Base-by-base conservation (phyloP, 2,113 vertebrate species). In the Tor tambroides region DNA sequence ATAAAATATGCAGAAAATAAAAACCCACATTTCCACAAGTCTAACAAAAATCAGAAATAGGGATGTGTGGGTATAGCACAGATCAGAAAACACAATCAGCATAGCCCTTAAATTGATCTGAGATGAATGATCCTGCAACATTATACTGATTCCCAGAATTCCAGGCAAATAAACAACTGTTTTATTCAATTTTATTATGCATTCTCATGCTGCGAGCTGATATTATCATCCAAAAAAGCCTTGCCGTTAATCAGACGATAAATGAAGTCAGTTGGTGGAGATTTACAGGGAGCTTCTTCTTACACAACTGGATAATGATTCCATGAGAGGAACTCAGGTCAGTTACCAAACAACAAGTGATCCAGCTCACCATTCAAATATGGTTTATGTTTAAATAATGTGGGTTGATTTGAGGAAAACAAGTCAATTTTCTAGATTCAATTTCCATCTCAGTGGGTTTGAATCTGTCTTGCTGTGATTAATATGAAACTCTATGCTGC, bases 391-490 rank as follows among this genome's bases (percentile, higher is more conserved):
- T 59, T 80, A 80, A 61, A 61, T 80, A 80, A 80, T 61, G 54
- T 59, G 32, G 32, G 21, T 80, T 35, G 30, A 80, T 61, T 61
- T 41, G 19, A 61, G 59, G 54, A 41, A 80, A 80, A 80, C 54
- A 61, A 80, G 76, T 35, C 9, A 41, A 61, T 80, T 59, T 61
- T 38, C 21, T 14, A 80, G 32, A 59, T 80, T 59, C 30, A 80
- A 38, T 80, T 80, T 41, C 54, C 32, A 59, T 41, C 78, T 80
- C 78, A 15, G 32, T 61, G 78, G 78, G 30, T 80, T 80, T 80
- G 19, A 80, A 59, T 61, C 78, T 80, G 54, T 80, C 78, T 61
- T 38, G 78, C 78, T 80, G 28, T 38, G 51, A 80, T 80, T 80
- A 80, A 61, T 59, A 38, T 61, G 51, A 61, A 80, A 59, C 54